These are phyloP conservation scores for Xestia xanthographa DNA, from an alignment of 2,888 invertebrate species.

Conservation along the genomic window DNA sequence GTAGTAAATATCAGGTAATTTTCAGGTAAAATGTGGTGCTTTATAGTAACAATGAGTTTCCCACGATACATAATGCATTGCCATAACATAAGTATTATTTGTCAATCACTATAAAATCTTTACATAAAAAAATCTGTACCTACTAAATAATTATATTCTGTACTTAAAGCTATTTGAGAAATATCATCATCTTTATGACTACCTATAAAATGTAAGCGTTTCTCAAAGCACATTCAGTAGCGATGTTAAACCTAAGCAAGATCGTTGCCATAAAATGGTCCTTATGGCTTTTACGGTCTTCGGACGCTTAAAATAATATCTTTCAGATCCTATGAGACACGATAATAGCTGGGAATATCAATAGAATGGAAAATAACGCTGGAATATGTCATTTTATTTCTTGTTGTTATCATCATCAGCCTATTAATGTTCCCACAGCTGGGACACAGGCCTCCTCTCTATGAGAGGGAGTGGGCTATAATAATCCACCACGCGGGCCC, in stretches of 20 bases:
- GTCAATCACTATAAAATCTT: background rate
- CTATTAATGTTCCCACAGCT: too few species aligned
- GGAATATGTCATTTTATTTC: background rate
- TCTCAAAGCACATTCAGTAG: constrained; percentile 46
- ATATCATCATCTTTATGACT: constrained; percentile 39
- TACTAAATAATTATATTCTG: constrained; percentile 22
- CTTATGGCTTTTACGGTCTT: constrained; percentile 65
- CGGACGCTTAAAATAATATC: constrained; percentile 68
- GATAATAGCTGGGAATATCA: constrained; percentile 64
- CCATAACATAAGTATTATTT: background rate
- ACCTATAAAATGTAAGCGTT: constrained; percentile 55
- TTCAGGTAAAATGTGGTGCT: background rate
- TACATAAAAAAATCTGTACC: background rate
- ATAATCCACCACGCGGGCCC: too few species aligned
- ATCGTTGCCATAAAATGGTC: constrained; percentile 66
- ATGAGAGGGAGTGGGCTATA: too few species aligned
- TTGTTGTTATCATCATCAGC: too few species aligned
- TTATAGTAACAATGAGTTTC: background rate
- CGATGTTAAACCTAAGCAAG: constrained; percentile 63
- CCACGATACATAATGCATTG: background rate
- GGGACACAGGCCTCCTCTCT: too few species aligned
- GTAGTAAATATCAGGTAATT: too few species aligned
- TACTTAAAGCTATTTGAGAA: constrained; percentile 32
- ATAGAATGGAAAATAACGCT: constrained; percentile 26
- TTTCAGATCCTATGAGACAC: constrained; percentile 67